A percentile compares a stretch with the other conserved stretches of the same genome.
Evolutionary conservation across 1,140 invertebrate species (phyloP).

Genomic region (Colletes gigas): DNA sequence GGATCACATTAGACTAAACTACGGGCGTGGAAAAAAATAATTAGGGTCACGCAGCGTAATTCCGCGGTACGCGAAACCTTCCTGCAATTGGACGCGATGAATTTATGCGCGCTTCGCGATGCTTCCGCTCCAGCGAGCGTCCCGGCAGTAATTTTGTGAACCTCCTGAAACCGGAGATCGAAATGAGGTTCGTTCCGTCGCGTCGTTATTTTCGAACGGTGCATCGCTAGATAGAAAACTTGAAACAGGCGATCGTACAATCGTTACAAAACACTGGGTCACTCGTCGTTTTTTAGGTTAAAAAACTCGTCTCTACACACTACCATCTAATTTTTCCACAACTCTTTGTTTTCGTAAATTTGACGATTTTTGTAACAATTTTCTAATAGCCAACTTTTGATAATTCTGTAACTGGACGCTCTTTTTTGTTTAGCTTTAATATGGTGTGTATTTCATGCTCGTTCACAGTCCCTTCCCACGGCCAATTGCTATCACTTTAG

Average conservation of each 20-base stretch:
- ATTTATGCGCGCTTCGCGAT: slow-evolving; percentile 21
- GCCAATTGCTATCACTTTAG: no score
- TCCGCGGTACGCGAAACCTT: slow-evolving; percentile 39
- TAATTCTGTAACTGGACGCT: no score
- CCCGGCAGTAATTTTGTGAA: background rate
- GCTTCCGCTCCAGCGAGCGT: slow-evolving; percentile 14
- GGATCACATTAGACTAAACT: slow-evolving; percentile 10
- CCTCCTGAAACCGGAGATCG: background rate
- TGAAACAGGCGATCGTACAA: background rate
- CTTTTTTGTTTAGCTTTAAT: no score
- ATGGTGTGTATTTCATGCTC: no score
- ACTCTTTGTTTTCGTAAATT: no score
- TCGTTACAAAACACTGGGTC: no score
- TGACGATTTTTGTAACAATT: no score
- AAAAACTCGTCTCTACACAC: no score
- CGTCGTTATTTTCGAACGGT: background rate
- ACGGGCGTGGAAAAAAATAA: slow-evolving; percentile 36
- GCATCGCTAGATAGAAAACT: background rate
- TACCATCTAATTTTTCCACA: no score
- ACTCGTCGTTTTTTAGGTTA: no score
- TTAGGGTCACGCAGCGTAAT: slow-evolving; percentile 35
- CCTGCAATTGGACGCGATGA: slow-evolving; percentile 20
- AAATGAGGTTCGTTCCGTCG: background rate
- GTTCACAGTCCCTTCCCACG: no score
- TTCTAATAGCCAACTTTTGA: no score